Conservation (phyloP, 2,797 vertebrate species). For the Menidia menidia region DNA sequence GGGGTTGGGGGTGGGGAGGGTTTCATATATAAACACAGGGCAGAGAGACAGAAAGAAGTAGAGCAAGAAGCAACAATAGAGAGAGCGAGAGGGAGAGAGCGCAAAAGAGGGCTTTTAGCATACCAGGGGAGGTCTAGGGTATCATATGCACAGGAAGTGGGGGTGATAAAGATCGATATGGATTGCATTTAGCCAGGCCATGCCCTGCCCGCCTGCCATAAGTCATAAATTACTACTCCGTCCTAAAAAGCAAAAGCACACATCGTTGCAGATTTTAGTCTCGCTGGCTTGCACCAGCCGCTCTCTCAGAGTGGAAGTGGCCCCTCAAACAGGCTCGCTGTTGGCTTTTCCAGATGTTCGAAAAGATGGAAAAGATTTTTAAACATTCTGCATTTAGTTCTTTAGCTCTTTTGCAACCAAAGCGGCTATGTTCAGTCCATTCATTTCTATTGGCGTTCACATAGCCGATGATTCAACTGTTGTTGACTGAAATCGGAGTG, state of each 20-base stretch:
- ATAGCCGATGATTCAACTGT: background rate
- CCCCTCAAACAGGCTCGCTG: no score
- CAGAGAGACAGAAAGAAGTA: background rate
- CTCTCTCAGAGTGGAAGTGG: background rate
- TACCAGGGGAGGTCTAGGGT: constrained; percentile 62
- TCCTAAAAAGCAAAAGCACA: constrained; percentile 42
- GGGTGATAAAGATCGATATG: constrained; percentile 78
- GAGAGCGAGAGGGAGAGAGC: constrained; percentile 11
- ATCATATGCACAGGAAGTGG: constrained; percentile 77
- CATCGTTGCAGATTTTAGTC: background rate
- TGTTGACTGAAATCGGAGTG: background rate
- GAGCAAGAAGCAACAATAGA: constrained; percentile 39
- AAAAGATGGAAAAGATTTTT: no score
- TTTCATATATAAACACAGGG: constrained; percentile 4
- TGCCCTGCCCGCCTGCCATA: constrained; percentile 42
- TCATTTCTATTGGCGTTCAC: background rate
- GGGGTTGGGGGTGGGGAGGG: background rate
- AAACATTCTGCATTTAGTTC: background rate
- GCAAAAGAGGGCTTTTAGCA: constrained; percentile 64
- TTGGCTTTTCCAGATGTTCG: no score
- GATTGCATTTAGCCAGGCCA: constrained; percentile 69
- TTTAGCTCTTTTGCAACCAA: background rate
- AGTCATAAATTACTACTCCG: constrained; percentile 52
- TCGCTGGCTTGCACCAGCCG: background rate
- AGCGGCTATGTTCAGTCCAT: background rate